Conservation (phyloP, 2,888 invertebrate genomes). For the Dyspetes luteomarginatus region DNA sequence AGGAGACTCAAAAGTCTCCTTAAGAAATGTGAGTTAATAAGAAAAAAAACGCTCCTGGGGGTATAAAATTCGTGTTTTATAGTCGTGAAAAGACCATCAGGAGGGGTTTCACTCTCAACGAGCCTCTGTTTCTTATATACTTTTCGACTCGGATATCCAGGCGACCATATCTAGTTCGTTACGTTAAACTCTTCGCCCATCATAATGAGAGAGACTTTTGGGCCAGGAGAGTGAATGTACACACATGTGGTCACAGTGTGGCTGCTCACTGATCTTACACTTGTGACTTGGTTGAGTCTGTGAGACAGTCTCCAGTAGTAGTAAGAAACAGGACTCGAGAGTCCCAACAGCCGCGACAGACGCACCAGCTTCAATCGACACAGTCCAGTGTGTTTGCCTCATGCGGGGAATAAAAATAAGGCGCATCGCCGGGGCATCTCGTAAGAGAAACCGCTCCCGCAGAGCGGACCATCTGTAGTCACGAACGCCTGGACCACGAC, state of each 20-base stretch:
- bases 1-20: no score
- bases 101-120: no score
- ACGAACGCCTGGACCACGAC: conserved; percentile 28
- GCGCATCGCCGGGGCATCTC: conserved; percentile 50
- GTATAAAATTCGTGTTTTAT: conserved; percentile 16
- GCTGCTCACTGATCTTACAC: conserved; percentile 33
- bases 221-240: conserved; percentile 36
- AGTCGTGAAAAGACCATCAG: conserved; percentile 27
- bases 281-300: conserved; percentile 35
- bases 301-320: conserved; percentile 17
- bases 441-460: conserved; percentile 56
- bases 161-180: not conserved
- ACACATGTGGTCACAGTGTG: conserved; percentile 62
- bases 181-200: conserved; percentile 23
- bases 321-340: not conserved
- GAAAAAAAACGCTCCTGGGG: conserved; percentile 46
- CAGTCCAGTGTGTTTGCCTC: not conserved
- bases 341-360: conserved; percentile 36
- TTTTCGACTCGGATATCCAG: conserved; percentile 10
- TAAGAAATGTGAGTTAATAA: conserved; percentile 6
- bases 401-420: conserved; percentile 58
- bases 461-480: conserved; percentile 57
- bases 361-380: conserved; percentile 3
- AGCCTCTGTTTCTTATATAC: not conserved
- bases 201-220: conserved; percentile 21